Conservation (phyloP, 2,797 vertebrate species). For the Botia almorhae region DNA sequence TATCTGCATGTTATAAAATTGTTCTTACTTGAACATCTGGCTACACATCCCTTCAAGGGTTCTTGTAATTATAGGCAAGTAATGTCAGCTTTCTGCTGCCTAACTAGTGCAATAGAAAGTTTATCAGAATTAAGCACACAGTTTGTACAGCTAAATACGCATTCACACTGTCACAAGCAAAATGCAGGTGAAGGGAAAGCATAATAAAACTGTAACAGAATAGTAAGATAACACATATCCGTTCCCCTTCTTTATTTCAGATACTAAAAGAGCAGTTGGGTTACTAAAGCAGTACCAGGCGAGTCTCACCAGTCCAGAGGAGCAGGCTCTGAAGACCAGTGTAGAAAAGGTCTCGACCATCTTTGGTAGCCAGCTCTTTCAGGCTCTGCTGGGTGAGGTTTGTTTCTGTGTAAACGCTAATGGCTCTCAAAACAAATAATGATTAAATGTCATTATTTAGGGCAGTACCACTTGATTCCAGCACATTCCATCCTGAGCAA, state of each 20-base stretch:
- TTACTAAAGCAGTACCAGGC: constrained; percentile 87
- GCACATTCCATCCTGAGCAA: constrained; percentile 24
- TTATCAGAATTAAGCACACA: background rate
- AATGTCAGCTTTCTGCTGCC: background rate
- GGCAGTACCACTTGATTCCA: background rate
- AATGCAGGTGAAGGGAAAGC: background rate
- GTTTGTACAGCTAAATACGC: background rate
- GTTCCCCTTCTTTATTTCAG: constrained; percentile 66
- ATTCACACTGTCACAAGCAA: background rate
- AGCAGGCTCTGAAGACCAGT: constrained; percentile 83
- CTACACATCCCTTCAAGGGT: background rate
- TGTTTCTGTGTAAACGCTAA: constrained; percentile 38
- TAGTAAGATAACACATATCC: constrained; percentile 6
- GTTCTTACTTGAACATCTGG: constrained; percentile 21
- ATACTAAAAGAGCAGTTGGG: constrained; percentile 85
- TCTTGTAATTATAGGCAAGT: constrained; percentile 34
- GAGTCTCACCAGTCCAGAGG: constrained; percentile 82
- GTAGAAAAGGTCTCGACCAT: constrained; percentile 83
- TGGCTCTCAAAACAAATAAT: constrained; percentile 23
- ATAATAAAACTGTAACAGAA: background rate
- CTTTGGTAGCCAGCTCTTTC: constrained; percentile 82
- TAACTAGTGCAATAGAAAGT: background rate
- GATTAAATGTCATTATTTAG: constrained; percentile 33
- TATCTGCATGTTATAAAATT: background rate
- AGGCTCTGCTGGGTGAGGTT: constrained; percentile 82